Evolutionary conservation across 2,797 vertebrate genomes (phyloP), one percentile per base, ranked within the genome.

Genomic region (Xyrichtys novacula): DNA sequence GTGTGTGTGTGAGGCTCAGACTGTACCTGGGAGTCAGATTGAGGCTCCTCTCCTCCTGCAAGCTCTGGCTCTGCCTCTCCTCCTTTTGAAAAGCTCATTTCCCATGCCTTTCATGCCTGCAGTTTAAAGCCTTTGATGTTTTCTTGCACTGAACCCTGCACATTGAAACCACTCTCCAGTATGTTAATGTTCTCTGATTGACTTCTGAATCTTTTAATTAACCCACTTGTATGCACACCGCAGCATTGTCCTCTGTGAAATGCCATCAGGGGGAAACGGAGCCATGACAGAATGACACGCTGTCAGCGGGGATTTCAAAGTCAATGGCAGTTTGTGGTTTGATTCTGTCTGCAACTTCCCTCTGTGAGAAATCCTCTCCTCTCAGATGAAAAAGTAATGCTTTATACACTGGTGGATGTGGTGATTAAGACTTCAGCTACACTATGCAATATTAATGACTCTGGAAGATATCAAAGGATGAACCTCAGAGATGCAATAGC

Each of bases 361-460:
- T 76, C 26, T 80, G 57, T 22, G 63, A 70, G 82, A 56, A 77
- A 71, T 55, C 49, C 59, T 54, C 5, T 5, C n/a, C 20, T 2
- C 10, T 28, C 16, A n/a, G 49, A 47, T 63, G 8, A 28, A 46
- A 34, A 49, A 44, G 53, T 15, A 17, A 74, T 56, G 65, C 66
- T 78, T 83, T 74, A 65, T 76, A 69, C 47, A 59, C 42, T 58
- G 44, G 52, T 62, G 77, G 68, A 84, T 76, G 65, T 81, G 74
- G 80, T 81, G 88, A 93, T 91, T 92, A 92, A 86, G 81, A 86
- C 85, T 83, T 83, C 66, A 85, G 84, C 85, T 83, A 64, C 70
- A 81, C 54, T 28, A 83, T 93, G 86, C 82, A 93, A 92, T 91
- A 91, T 92, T 92, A 91, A 93, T 90, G 89, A 93, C 78, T 84